Evolutionary conservation across 2,797 vertebrate genomes (phyloP), one percentile per base, ranked within the genome.

Genomic region (Neopelma chrysocephalum): DNA sequence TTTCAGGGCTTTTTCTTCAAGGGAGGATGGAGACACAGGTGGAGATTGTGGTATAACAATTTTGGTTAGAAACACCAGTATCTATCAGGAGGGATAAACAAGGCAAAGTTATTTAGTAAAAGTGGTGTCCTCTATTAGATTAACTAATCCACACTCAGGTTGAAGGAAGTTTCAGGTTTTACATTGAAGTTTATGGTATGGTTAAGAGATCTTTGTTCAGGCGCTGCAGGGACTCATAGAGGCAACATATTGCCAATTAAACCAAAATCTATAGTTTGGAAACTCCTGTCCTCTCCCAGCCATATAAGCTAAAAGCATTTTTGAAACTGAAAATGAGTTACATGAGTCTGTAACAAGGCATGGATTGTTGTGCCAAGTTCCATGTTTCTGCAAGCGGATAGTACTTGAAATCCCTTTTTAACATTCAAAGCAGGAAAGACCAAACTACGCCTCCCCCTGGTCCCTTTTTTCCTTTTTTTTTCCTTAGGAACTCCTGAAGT

Each of bases 321-420:
- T 40, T 87, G 60, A 82, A 94, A 89, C 40, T 56, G 48, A 86
- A 85, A 85, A 43, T 43, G 48, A 32, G 20, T 43, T 43, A 32
- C 14, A 48, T 10, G 42, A 89, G 17, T 53, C 69, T 50, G 16
- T 72, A 83, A 73, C 42, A 69, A 78, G 61, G 29, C 9, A 22
- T 42, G 21, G 38, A 57, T 86, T 83, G 65, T 53, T 78, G 32
- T 83, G 85, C 80, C 65, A 90, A 72, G 21, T 89, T 80, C 71
- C 20, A 8, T 38, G 27, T 9, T 85, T 91, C 64, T 92, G 18
- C 40, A 85, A 62, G 40, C 14, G 25, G 31, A 47, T 72, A 76
- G 78, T 76, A 47, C 22, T 48, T 68, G 19, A 66, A 86, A 60
- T 69, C 56, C 36, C 17, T 64, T 91, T 77, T 38, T 64, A 56